A percentile compares a stretch with the other conserved stretches of the same genome.
phyloP scores from a whole-genome alignment of 2,888 invertebrate genomes.

The Tipula helvola region DNA sequence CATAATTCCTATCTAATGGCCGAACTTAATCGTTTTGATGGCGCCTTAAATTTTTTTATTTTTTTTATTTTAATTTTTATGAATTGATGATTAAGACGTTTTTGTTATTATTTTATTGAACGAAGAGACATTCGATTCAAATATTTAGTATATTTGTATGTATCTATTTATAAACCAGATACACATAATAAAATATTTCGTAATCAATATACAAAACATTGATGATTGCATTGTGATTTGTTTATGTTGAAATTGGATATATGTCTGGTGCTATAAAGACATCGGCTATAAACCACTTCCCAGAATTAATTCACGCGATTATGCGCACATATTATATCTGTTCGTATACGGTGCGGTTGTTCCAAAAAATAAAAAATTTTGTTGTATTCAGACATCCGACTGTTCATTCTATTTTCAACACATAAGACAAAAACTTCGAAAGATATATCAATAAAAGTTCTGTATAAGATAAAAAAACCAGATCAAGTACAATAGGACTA shows the following conservation, averaged over 20 bases:
- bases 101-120: background rate
- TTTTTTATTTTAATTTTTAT: background rate
- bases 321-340: background rate
- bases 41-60: background rate
- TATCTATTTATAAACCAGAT: background rate
- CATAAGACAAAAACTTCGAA: background rate
- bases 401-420: background rate
- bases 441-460: background rate
- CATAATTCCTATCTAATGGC: background rate
- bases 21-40: background rate
- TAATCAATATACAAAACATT: background rate
- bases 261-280: background rate
- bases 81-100: background rate
- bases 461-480: background rate
- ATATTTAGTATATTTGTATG: background rate
- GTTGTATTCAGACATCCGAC: background rate
- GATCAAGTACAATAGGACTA: background rate
- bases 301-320: background rate
- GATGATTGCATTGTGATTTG: background rate
- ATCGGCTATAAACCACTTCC: background rate
- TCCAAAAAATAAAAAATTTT: background rate
- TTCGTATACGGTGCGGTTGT: background rate
- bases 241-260: background rate
- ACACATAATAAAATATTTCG: background rate
- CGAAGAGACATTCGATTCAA: background rate